These are phyloP conservation scores for Anolis sagrei DNA, from an alignment of 2,113 vertebrate genomes.

Conservation along the genomic window DNA sequence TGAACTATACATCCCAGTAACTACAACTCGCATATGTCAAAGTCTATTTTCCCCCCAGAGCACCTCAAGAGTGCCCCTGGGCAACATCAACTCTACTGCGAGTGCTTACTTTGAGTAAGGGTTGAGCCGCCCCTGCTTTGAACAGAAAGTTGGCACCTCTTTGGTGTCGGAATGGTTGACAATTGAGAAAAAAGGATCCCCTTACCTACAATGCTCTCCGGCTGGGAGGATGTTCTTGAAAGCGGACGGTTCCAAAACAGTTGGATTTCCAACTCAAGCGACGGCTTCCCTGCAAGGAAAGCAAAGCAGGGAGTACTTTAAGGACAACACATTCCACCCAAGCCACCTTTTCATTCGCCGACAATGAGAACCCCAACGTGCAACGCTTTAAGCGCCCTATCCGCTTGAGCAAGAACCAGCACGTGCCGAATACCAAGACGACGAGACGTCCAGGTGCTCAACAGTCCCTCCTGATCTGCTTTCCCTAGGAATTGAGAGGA, in stretches of 20 bases:
- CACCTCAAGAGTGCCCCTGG: too few species aligned
- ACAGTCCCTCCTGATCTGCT: background rate
- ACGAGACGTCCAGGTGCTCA: background rate
- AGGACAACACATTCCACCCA: background rate
- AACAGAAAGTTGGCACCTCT: too few species aligned
- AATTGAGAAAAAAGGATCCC: too few species aligned
- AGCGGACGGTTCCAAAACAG: background rate
- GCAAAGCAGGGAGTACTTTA: background rate
- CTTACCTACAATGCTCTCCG: background rate
- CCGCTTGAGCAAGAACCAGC: background rate
- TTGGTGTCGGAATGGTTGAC: too few species aligned
- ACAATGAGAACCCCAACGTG: background rate
- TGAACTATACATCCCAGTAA: too few species aligned
- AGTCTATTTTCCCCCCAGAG: too few species aligned
- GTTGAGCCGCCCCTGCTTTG: too few species aligned
- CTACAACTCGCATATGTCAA: too few species aligned
- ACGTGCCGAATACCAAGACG: background rate
- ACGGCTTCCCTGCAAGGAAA: too few species aligned
- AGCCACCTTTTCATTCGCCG: rapidly evolving
- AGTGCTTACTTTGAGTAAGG: too few species aligned
- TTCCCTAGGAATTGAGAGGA: background rate
- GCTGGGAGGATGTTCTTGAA: background rate
- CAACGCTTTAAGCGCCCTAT: background rate
- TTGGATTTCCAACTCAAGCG: background rate
- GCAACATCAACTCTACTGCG: too few species aligned